These are phyloP conservation scores for Salvelinus namaycush DNA, from an alignment of 2,113 vertebrate genomes.

Conservation along the genomic window DNA sequence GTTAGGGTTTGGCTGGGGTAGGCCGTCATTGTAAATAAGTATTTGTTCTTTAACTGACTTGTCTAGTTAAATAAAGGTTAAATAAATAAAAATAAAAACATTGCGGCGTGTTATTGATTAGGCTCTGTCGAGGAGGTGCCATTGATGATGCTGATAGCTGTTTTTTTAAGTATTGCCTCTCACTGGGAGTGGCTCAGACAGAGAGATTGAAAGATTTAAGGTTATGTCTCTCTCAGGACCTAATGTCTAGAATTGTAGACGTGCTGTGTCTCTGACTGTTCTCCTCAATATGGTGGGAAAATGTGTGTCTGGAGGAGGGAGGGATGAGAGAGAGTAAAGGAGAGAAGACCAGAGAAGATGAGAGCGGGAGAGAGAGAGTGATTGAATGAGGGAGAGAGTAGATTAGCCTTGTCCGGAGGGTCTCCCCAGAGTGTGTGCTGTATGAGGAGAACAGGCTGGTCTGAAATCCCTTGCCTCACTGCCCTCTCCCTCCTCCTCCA, in stretches of 20 bases:
- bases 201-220: constrained; percentile 8
- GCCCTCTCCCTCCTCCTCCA: constrained; percentile 18
- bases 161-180: too few relatives aligned
- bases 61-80: too few relatives aligned
- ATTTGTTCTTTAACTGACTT: too few relatives aligned
- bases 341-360: not conserved
- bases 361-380: too few relatives aligned
- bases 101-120: too few relatives aligned
- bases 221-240: constrained; percentile 21
- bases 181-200: too few relatives aligned
- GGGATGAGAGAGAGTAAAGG: not conserved
- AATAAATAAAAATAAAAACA: too few relatives aligned
- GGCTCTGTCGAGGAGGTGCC: not conserved
- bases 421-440: constrained; percentile 45
- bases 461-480: constrained; percentile 22
- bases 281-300: not conserved
- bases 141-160: too few relatives aligned
- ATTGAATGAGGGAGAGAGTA: constrained; percentile 18
- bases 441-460: constrained; percentile 34
- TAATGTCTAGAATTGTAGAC: not conserved
- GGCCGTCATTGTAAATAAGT: too few relatives aligned
- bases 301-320: not conserved
- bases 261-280: not conserved
- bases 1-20: too few relatives aligned
- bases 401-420: constrained; percentile 37